Evolutionary conservation across 1,140 invertebrate genomes (phyloP).

Genomic region (Homalodisca vitripennis): DNA sequence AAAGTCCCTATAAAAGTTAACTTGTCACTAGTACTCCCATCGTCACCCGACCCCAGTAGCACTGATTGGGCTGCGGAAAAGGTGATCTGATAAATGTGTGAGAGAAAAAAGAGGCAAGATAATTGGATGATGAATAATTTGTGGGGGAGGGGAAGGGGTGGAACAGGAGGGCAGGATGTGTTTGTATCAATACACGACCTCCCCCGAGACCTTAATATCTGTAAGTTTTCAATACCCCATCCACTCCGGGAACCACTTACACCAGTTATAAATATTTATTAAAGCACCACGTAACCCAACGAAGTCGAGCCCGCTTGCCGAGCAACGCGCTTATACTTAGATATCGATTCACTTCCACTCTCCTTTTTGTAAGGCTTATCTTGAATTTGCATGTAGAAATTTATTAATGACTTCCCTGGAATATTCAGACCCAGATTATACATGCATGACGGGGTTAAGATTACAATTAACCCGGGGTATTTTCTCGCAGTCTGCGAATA

Average conservation of each 20-base stretch:
- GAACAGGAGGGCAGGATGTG: conserved; percentile 6
- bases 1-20: no score
- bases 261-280: conserved; percentile 26
- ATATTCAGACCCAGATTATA: conserved; percentile 12
- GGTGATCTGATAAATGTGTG: no score
- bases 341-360: neutral
- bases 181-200: conserved; percentile 17
- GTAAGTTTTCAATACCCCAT: conserved; percentile 24
- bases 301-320: neutral
- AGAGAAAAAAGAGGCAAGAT: conserved; percentile 21
- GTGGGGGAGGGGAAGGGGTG: neutral
- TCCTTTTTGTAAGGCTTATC: conserved; percentile 25
- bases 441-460: no score
- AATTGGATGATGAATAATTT: conserved; percentile 27
- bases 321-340: neutral
- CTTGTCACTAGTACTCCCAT: no score
- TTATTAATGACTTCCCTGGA: conserved; percentile 8
- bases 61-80: no score
- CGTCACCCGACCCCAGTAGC: no score
- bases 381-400: conserved; percentile 25
- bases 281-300: neutral
- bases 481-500: no score
- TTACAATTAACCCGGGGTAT: no score
- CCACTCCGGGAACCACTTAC: conserved; percentile 14
- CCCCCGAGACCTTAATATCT: conserved; percentile 19